phyloP scores from a whole-genome alignment of 1,140 invertebrate species.

The Stenopsyche tienmushanensis region DNA sequence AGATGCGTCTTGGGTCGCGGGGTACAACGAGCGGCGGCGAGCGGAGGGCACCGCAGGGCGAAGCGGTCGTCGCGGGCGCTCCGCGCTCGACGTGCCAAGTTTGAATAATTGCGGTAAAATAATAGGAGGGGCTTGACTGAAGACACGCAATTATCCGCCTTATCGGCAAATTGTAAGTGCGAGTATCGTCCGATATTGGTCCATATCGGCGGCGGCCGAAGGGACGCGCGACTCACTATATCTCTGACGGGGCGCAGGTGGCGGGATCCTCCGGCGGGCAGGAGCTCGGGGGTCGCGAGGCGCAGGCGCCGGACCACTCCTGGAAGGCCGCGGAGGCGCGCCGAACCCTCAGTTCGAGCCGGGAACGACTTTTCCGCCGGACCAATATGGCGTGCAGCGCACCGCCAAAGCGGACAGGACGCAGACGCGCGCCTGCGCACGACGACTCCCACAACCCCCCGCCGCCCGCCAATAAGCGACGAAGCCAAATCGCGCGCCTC shows the following conservation, averaged over 20 bases:
- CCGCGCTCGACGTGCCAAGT: neutral
- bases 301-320: neutral
- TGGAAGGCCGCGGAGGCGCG: constrained; percentile 15
- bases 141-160: constrained; percentile 59
- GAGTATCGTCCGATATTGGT: constrained; percentile 60
- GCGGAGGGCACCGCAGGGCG: neutral
- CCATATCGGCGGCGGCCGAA: constrained; percentile 55
- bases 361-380: no score
- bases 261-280: neutral
- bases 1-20: neutral
- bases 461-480: no score
- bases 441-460: no score
- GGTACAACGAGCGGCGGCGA: neutral
- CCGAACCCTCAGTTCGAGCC: no score
- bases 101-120: constrained; percentile 40
- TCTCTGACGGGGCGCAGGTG: neutral
- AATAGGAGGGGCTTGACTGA: constrained; percentile 17
- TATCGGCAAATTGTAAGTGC: constrained; percentile 60
- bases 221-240: neutral
- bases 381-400: no score
- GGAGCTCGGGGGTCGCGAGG: neutral
- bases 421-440: no score
- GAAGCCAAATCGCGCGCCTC: no score
- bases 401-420: no score
- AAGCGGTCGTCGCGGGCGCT: neutral